Conservation (phyloP, 1,140 invertebrate species). For the Drosophila ficusphila region DNA sequence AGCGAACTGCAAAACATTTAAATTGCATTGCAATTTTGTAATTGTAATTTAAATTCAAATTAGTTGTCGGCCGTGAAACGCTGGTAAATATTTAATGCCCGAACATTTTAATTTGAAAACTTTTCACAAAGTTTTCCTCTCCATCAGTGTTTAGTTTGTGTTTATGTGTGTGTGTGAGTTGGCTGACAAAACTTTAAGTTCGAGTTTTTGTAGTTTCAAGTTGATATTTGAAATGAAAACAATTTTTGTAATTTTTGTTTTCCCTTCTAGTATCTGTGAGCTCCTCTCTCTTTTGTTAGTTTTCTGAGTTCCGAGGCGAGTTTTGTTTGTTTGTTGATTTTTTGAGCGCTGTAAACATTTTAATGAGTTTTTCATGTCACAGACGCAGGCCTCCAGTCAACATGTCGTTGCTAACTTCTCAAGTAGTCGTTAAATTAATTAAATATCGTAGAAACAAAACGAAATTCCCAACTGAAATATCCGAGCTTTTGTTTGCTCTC, state of each 20-base stretch:
- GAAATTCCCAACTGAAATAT: slow-evolving; percentile 4
- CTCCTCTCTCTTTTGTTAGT: slow-evolving; percentile 31
- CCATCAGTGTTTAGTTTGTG: neutral
- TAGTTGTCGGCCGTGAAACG: slow-evolving; percentile 36
- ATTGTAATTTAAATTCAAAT: slow-evolving; percentile 67
- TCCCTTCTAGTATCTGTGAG: slow-evolving; percentile 1
- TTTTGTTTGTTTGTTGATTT: slow-evolving; percentile 75
- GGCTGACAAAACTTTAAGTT: slow-evolving; percentile 33
- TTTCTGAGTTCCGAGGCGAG: slow-evolving; percentile 28
- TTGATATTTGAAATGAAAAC: slow-evolving; percentile 71
- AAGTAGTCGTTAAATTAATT: slow-evolving; percentile 84
- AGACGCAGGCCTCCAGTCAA: slow-evolving; percentile 32
- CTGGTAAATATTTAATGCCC: slow-evolving; percentile 63
- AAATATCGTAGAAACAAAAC: slow-evolving; percentile 66
- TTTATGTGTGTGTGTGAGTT: slow-evolving; percentile 3
- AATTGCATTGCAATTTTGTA: slow-evolving; percentile 30
- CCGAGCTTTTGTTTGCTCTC: slow-evolving; percentile 58
- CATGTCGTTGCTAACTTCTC: slow-evolving; percentile 75
- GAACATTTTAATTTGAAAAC: slow-evolving; percentile 68
- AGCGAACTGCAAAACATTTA: slow-evolving; percentile 30
- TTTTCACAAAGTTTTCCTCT: slow-evolving; percentile 31
- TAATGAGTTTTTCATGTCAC: slow-evolving; percentile 83
- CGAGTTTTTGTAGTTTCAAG: slow-evolving; percentile 42
- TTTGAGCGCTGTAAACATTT: slow-evolving; percentile 82
- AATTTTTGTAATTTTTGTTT: slow-evolving; percentile 54